phyloP scores from a whole-genome alignment of 2,888 invertebrate genomes.

The Limnephilus auricula region DNA sequence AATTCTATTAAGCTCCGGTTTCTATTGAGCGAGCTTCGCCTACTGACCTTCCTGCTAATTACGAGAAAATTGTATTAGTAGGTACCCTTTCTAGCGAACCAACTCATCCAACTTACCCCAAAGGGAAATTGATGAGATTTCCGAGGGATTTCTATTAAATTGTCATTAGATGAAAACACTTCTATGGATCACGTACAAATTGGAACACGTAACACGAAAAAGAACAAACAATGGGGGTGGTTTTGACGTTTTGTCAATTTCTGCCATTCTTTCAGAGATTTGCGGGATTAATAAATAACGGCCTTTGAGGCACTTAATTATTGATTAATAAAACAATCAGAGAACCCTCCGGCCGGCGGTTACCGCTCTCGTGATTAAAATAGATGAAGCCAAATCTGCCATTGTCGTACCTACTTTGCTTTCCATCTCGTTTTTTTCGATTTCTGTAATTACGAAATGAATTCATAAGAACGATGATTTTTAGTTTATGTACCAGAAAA shows the following conservation, averaged over 20 bases:
- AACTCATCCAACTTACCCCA: conserved; percentile 25
- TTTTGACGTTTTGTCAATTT: not conserved
- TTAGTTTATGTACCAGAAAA: not conserved
- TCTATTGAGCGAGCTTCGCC: not conserved
- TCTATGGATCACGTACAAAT: conserved; percentile 24
- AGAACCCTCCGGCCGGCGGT: not conserved
- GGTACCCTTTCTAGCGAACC: conserved; percentile 2
- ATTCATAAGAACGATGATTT: not conserved
- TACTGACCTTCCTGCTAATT: conserved; percentile 9
- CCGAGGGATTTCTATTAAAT: conserved; percentile 36
- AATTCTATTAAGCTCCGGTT: not conserved
- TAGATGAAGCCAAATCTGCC: not conserved
- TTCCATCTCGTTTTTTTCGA: not conserved
- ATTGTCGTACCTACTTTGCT: not conserved
- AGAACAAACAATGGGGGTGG: not conserved
- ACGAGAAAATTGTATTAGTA: conserved; percentile 33
- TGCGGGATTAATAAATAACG: not conserved
- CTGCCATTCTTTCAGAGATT: not conserved
- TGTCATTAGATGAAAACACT: conserved; percentile 24
- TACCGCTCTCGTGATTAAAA: not conserved
- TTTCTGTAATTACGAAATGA: not conserved
- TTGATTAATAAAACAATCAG: not conserved
- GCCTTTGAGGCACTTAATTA: not conserved
- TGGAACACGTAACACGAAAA: conserved; percentile 18
- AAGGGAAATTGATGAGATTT: conserved; percentile 42